These are phyloP conservation scores for Drosophila tsacasi DNA, from an alignment of 1,140 invertebrate genomes.

Conservation along the genomic window DNA sequence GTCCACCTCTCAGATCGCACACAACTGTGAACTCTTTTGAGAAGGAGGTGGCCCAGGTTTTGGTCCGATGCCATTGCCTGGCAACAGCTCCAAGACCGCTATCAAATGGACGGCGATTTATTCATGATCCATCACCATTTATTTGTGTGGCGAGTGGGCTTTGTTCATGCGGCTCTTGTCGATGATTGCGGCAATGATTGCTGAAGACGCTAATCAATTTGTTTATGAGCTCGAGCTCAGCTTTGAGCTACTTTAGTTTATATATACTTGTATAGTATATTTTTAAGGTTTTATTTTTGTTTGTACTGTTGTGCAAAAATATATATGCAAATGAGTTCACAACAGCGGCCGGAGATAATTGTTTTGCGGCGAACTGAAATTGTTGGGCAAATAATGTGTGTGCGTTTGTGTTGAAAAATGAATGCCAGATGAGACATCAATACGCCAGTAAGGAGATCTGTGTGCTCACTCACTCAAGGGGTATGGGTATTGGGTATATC, in stretches of 20 bases:
- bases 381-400: conserved; percentile 39
- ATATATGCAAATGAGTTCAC: conserved; percentile 51
- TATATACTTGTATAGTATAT: conserved; percentile 23
- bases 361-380: conserved; percentile 50
- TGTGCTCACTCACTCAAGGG: conserved; percentile 27
- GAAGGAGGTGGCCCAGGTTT: conserved; percentile 41
- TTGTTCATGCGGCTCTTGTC: conserved; percentile 42
- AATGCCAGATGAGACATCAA: conserved; percentile 48
- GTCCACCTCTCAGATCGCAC: conserved; percentile 52
- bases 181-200: conserved; percentile 55
- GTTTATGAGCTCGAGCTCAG: conserved; percentile 63
- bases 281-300: conserved; percentile 39
- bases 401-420: conserved; percentile 28
- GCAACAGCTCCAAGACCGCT: conserved; percentile 48
- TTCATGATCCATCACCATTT: conserved; percentile 40
- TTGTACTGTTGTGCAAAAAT: conserved; percentile 46
- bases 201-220: conserved; percentile 77
- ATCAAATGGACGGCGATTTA: conserved; percentile 29
- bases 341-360: conserved; percentile 42
- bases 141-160: conserved; percentile 38
- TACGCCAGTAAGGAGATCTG: conserved; percentile 32
- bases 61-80: conserved; percentile 13
- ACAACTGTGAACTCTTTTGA: conserved; percentile 69
- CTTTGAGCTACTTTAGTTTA: conserved; percentile 64
- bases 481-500: conserved; percentile 26